Conservation (phyloP, 2,797 vertebrate genomes). For the Aulostomus chinensis region DNA sequence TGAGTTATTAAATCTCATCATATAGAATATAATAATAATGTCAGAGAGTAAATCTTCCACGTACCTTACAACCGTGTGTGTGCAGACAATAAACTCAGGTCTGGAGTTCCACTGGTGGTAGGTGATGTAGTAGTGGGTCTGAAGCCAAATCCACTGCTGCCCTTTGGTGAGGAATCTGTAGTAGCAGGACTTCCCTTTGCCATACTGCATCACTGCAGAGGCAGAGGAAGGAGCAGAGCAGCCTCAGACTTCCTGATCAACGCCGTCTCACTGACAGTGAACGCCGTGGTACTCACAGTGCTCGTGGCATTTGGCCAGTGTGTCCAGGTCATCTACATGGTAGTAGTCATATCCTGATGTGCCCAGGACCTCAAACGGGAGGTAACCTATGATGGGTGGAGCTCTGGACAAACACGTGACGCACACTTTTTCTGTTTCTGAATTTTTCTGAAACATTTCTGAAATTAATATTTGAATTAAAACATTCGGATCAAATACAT, state of each 20-base stretch:
- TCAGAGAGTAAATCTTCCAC: neutral
- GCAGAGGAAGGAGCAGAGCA: neutral
- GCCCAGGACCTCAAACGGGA: constrained; percentile 97
- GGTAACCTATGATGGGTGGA: constrained; percentile 97
- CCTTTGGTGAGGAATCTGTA: constrained; percentile 98
- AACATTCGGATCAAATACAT: too few relatives aligned
- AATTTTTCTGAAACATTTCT: too few relatives aligned
- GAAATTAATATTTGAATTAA: too few relatives aligned
- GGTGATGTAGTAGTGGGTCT: constrained; percentile 98
- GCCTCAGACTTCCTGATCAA: too few relatives aligned
- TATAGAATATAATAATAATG: too few relatives aligned
- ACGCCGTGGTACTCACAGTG: constrained; percentile 84
- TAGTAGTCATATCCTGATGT: constrained; percentile 99
- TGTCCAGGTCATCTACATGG: constrained; percentile 97
- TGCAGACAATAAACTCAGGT: constrained; percentile 98
- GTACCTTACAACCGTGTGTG: constrained; percentile 97
- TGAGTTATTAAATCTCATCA: too few relatives aligned
- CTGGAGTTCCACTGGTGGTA: constrained; percentile 99
- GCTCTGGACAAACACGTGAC: constrained; percentile 84
- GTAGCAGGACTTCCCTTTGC: constrained; percentile 98
- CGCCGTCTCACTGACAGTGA: neutral
- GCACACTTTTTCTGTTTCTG: too few relatives aligned
- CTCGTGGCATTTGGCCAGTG: constrained; percentile 96
- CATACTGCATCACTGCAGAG: constrained; percentile 94
- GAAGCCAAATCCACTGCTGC: constrained; percentile 99